Evolutionary conservation across 2,797 vertebrate genomes (phyloP), one percentile per base, ranked within the genome.

Genomic region (Lycodopsis pacificus): DNA sequence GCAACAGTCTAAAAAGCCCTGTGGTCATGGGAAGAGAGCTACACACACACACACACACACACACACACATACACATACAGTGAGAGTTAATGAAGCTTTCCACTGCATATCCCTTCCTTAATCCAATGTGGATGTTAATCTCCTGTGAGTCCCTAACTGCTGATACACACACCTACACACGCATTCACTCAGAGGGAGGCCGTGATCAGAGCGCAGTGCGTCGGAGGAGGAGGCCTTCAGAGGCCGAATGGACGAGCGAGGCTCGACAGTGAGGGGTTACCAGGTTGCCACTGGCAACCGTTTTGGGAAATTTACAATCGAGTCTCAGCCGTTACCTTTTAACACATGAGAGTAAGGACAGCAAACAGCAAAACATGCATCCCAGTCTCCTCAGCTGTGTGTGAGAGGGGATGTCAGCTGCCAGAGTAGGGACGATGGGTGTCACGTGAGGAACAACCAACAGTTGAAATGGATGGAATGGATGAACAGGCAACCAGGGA

Each of bases 1-100:
- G 86, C 77, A 83, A 59, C 51, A 63, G 66, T 59, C 49, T 74
- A 56, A 81, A 91, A 89, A 84, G 61, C 71, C 80, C 72, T 34
- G 68, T 77, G 79, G 86, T 69, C 64, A 56, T 64, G 20, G 61
- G 66, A 74, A 58, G 42, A 78, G 46, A 67, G 77, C 4, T 0
- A 34, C 15, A n/a, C n/a, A 53, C 48, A 62, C 25, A 71, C 7
- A 73, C 49, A 56, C 36, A 62, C 59, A 65, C 51, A 53, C 66
- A 69, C 5, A 62, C 58, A 79, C 58, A 79, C 12, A 53, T 44
- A 79, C 14, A 57, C 53, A 59, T 22, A 71, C 6, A 73, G 5
- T 8, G 67, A 70, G 74, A 83, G 86, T 73, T 89, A 90, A 91
- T 91, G 87, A 91, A 85, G 81, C 88, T 88, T 87, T 77, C 66